Evolutionary conservation across 2,888 invertebrate genomes (phyloP), one percentile per base, ranked within the genome.

Genomic region (Sinohyriopsis cumingii): DNA sequence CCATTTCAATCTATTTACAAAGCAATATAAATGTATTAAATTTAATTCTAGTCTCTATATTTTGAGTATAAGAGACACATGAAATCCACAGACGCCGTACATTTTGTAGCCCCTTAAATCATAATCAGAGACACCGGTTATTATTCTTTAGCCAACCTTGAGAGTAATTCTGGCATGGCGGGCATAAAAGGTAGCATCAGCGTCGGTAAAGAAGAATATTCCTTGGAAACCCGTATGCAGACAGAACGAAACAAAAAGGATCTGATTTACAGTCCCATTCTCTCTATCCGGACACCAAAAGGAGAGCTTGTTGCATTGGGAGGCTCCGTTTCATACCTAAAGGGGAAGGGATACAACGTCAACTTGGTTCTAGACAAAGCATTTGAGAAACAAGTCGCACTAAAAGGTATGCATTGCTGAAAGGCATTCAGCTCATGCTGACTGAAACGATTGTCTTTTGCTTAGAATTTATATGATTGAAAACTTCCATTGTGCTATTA

Each of bases 281-380:
- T 82, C 5, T 72, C 76, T 28, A 55, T 81, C 6, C 66, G 72
- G 45, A 64, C 74, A 7, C 82, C 80, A 65, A 59, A 63, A 20
- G 59, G 59, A 53, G 78, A 79, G 55, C 33, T 81, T 0, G 9
- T 81, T 4, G 75, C 74, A 15, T 59, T 78, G 59, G 80, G 77
- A 53, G 82, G 80, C 53, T 68, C 76, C 12, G 71, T 72, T 9
- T 76, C 72, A 12, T 73, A 79, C 57, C 75, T 70, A 18, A 73
- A 65, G 54, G 79, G 76, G n/a, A 79, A 80, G 72, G 73, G 74
- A 53, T 57, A 75, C 24, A 75, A 70, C 20, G 54, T 77, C 18
- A 78, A 80, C 57, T 22, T 81, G 6, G 73, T 77, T n/a, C 59
- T 82, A 24, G 78, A 75, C 63, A 77, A 79, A 69, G 63, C 77